Evolutionary conservation across 2,888 invertebrate genomes (phyloP).

Genomic region (Polylopha cassiicola): DNA sequence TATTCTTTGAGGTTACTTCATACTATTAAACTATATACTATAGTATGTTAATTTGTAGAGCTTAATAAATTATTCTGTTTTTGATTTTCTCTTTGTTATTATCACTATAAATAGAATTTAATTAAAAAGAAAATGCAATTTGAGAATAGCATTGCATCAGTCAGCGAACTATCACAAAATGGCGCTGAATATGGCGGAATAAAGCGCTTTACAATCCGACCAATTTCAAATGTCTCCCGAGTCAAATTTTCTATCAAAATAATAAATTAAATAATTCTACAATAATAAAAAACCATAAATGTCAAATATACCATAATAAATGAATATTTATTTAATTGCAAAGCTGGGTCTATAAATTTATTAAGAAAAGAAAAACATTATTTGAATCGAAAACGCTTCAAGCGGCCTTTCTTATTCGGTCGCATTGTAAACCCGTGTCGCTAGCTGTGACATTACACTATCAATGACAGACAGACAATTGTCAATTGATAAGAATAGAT

Average conservation of each 20-base stretch:
- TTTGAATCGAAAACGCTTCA: no score
- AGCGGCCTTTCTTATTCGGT: constrained; percentile 7
- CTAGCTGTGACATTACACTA: constrained; percentile 10
- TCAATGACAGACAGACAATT: constrained; percentile 6
- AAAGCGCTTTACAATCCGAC: constrained; percentile 70
- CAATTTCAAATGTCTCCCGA: constrained; percentile 28
- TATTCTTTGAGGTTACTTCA: constrained; percentile 12
- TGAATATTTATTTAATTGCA: no score
- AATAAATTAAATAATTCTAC: not conserved
- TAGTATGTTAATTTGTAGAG: no score
- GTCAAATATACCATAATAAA: no score
- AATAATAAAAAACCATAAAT: no score
- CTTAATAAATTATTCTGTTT: no score
- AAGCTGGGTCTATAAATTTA: no score
- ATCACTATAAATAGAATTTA: constrained; percentile 9
- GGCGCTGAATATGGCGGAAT: constrained; percentile 59
- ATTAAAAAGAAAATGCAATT: constrained; percentile 36
- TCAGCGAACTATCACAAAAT: constrained; percentile 67
- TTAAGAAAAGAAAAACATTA: no score
- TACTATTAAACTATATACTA: no score
- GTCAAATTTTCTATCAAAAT: not conserved
- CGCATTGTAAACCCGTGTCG: not conserved
- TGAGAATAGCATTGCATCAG: constrained; percentile 57
- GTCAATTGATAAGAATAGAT: constrained; percentile 8
- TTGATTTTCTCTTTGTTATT: no score